Evolutionary conservation across 2,113 vertebrate genomes (phyloP).

Genomic region (Nipponia nippon): DNA sequence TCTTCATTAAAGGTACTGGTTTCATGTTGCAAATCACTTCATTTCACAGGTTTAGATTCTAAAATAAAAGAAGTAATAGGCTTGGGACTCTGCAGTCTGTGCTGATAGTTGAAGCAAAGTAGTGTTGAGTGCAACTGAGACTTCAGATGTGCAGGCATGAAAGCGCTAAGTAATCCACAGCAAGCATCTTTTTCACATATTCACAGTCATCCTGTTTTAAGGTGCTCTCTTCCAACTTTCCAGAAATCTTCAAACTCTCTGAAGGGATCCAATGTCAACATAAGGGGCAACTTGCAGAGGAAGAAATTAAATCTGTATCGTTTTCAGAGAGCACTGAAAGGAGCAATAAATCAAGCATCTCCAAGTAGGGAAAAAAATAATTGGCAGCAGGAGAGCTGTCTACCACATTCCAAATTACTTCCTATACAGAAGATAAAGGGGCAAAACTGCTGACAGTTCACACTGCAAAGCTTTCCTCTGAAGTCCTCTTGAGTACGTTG

Average conservation of each 20-base stretch:
- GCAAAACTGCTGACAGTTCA: not conserved
- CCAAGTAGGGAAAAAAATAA: not conserved
- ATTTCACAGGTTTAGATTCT: not conserved
- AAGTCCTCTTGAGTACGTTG: not conserved
- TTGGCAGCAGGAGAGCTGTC: not conserved
- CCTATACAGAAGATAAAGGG: not conserved
- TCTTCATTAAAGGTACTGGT: not conserved
- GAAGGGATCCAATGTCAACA: not conserved
- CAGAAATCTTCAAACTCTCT: not conserved
- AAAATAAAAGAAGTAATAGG: not conserved
- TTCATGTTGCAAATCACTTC: not conserved
- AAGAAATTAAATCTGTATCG: slow-evolving; percentile 4
- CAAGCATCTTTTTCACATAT: not conserved
- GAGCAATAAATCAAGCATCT: not conserved
- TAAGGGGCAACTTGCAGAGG: not conserved
- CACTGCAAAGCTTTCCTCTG: not conserved
- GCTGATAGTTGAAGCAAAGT: not conserved
- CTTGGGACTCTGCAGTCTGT: not conserved
- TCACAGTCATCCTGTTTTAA: not conserved
- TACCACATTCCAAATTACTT: not conserved
- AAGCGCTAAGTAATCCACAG: not conserved
- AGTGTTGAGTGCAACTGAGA: not conserved
- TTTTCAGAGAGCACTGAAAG: not conserved
- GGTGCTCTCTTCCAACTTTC: not conserved
- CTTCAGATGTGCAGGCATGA: not conserved